Evolutionary conservation across 1,140 invertebrate genomes (phyloP), one percentile per base, ranked within the genome.

Genomic region (Sminthurides bifidus): DNA sequence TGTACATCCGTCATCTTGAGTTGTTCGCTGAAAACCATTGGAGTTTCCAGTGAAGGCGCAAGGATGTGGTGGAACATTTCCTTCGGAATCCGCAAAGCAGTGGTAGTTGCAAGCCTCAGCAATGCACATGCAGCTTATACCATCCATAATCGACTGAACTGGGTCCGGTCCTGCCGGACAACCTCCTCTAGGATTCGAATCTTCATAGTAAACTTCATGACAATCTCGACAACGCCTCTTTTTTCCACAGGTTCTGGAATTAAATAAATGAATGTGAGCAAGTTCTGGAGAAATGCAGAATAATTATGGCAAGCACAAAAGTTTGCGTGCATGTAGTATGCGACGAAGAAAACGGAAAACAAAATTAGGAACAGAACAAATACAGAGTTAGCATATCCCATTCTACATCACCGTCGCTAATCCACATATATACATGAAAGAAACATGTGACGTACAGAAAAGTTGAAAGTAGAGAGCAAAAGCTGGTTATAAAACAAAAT

Each of bases 151-250:
- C 21, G 80, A 77, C 59, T 79, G 80, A 64, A 87, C 80, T 57
- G 79, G 79, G 74, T 94, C 90, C 1, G 91, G 90, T 2, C 87
- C 88, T 69, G 83, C 88, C 67, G 91, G 83, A 72, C 91, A 94
- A 81, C 80, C 66, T 66, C 59, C 63, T 68, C 63, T 67, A 63
- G 51, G 66, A 61, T 65, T 74, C 68, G 65, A 73, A 62, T 61
- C 66, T 69, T 68, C n/a, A 73, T 71, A 54, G 71, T 74, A 24
- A 70, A 72, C 35, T 67, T 68, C 54, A 35, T 49, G 53, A 24
- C 54, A 67, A 58, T 59, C 61, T 65, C 50, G 52, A 60, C 58
- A 66, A 51, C 56, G 45, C 48, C 56, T 52, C 46, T 61, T 62
- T 41, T 62, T 64, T 17, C 61, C 61, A 54, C 61, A 63, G 30